Base-by-base conservation (phyloP, 2,888 invertebrate genomes). In the Drepanosiphum platanoidis region DNA sequence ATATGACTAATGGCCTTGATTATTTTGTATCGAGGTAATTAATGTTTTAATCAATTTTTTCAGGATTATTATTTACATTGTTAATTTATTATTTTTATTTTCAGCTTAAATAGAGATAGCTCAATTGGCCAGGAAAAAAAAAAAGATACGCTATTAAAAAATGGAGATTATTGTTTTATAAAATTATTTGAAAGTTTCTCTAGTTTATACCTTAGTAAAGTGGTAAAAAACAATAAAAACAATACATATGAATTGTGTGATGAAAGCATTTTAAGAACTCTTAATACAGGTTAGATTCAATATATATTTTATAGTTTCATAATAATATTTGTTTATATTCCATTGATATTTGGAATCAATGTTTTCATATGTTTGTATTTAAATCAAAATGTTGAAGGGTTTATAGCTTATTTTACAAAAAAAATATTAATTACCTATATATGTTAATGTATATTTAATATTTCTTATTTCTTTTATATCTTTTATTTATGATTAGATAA, bases 151-250 rank as follows among this genome's bases (percentile, higher is more conserved):
- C 68, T 75, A 52, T 75, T 84, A 15, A 30, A 75, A 77, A 84
- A 75, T 36, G 15, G 4, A 0, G 64, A 74, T 46, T 64, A 64
- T 64, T 83, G 82, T 66, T 15, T 83, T n/a, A 27, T 83, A 34
- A 83, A 64, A 11, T 64, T 18, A 64, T 74, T 83, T 46, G 82
- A 83, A 34, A 32, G 64, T 64, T 74, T 83, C 1, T 27, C 32
- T 42, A 34, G 18, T 30, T 27, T 83, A 22, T 83, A 74, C 46
- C 52, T 66, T 34, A 11, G n/a, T 11, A 83, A 83, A 64, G 82
- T 34, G 27, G 27, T 42, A 15, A 42, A 83, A 11, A 27, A 15
- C 30, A n/a, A 30, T 7, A n/a, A 8, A 3, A 13, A 27, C 34
- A n/a, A 22, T 8, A 30, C 1, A 7, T 80, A 52, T 36, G 11